These are phyloP conservation scores for Dipodomys stephensi DNA, from an alignment of 2,113 vertebrate genomes.

Conservation along the genomic window DNA sequence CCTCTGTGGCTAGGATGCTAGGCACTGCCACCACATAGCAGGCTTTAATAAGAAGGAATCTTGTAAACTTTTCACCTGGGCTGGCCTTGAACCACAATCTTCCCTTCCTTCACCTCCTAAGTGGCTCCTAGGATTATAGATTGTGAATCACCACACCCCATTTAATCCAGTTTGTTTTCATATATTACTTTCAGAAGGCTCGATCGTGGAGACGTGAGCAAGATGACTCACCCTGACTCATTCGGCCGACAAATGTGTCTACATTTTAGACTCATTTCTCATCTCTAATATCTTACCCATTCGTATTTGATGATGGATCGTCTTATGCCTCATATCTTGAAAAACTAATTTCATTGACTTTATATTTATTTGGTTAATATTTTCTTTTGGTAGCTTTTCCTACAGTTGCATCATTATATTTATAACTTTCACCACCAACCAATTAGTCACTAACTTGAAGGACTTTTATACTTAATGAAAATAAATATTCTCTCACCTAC, in stretches of 20 bases:
- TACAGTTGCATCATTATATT: background rate
- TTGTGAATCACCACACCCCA: too few relatives aligned
- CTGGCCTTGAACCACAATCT: too few relatives aligned
- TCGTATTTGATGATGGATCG: background rate
- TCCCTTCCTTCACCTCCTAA: too few relatives aligned
- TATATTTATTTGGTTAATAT: background rate
- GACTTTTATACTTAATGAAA: background rate
- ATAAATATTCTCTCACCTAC: background rate
- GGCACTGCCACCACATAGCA: too few relatives aligned
- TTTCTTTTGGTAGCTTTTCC: background rate
- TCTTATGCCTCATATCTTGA: background rate
- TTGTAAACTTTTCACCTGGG: too few relatives aligned
- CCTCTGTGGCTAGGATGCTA: too few relatives aligned
- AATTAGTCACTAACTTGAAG: background rate
- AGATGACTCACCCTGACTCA: background rate
- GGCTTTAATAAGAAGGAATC: too few relatives aligned
- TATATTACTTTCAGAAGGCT: slow-evolving; percentile 17
- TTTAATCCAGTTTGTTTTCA: too few relatives aligned
- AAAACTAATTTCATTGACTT: slow-evolving; percentile 4
- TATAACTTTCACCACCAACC: background rate
- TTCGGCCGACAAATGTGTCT: background rate
- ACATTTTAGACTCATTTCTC: background rate
- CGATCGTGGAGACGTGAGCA: background rate
- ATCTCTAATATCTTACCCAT: background rate
- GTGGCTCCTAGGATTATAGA: too few relatives aligned